phyloP scores from a whole-genome alignment of 1,140 invertebrate genomes.

The Meloidogyne hapla region DNA sequence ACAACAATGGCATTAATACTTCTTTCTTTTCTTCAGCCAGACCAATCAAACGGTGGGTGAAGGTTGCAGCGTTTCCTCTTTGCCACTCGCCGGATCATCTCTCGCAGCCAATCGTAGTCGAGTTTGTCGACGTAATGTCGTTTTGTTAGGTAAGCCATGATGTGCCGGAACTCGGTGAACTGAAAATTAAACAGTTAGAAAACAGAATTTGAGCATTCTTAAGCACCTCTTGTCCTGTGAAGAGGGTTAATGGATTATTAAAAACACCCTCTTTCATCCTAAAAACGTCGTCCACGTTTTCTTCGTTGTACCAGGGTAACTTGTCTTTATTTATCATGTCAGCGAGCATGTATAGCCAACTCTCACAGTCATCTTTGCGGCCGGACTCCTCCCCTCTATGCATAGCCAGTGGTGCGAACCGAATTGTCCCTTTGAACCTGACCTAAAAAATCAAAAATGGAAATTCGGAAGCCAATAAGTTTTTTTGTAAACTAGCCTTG shows the following conservation, averaged over 20 bases:
- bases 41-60: conserved; percentile 33
- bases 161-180: conserved; percentile 30
- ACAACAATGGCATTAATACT: too few species aligned
- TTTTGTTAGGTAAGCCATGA: conserved; percentile 40
- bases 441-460: conserved; percentile 13
- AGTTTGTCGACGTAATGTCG: conserved; percentile 43
- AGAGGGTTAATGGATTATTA: neutral
- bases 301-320: conserved; percentile 28
- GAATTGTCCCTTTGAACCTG: conserved; percentile 49
- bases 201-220: too few species aligned
- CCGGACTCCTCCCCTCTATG: conserved; percentile 42
- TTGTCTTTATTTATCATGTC: conserved; percentile 40
- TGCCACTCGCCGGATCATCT: conserved; percentile 32
- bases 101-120: conserved; percentile 53
- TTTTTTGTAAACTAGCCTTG: conserved; percentile 20
- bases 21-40: neutral
- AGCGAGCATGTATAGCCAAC: conserved; percentile 50
- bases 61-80: conserved; percentile 14
- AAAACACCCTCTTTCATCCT: conserved; percentile 14
- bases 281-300: neutral
- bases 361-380: conserved; percentile 51
- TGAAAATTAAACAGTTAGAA: too few species aligned
- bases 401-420: conserved; percentile 43
- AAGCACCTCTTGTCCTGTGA: neutral
- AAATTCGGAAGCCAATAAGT: neutral